Conservation (phyloP, 1,140 invertebrate species). For the Dysdera silvatica region DNA sequence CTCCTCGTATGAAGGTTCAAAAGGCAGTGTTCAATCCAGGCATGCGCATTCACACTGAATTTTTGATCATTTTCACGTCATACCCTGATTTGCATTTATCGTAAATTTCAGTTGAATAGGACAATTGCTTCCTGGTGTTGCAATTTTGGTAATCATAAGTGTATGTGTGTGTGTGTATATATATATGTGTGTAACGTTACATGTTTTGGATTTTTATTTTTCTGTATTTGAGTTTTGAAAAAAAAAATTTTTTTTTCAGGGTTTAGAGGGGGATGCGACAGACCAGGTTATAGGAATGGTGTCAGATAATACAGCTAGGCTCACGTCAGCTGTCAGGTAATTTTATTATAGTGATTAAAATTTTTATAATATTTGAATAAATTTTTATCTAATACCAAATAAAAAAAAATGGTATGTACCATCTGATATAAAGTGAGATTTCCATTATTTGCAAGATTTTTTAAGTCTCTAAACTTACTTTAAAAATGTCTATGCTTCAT, state of each 20-base stretch:
- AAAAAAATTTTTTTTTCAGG: slow-evolving; percentile 35
- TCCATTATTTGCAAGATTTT: too few species aligned
- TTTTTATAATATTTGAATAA: background rate
- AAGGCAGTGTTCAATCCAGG: too few species aligned
- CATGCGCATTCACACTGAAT: too few species aligned
- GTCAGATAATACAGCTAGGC: slow-evolving; percentile 84
- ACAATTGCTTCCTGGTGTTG: too few species aligned
- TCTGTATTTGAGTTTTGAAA: background rate
- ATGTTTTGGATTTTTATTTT: background rate
- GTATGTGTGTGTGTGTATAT: background rate
- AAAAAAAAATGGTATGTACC: too few species aligned
- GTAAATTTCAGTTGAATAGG: too few species aligned
- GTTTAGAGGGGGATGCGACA: slow-evolving; percentile 44
- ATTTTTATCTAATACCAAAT: slow-evolving; percentile 9
- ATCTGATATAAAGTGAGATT: too few species aligned
- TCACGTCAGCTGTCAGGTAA: slow-evolving; percentile 83
- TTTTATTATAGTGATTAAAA: background rate
- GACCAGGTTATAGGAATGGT: slow-evolving; percentile 60
- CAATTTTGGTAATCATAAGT: background rate
- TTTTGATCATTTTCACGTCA: too few species aligned
- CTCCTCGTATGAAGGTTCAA: too few species aligned
- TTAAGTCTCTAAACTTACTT: too few species aligned
- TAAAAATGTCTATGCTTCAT: too few species aligned
- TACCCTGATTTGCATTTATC: too few species aligned
- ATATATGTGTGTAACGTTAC: background rate